A percentile compares a stretch with the other conserved stretches of the same genome.
Conservation (phyloP, 2,113 vertebrate genomes). For the Myodes glareolus region DNA sequence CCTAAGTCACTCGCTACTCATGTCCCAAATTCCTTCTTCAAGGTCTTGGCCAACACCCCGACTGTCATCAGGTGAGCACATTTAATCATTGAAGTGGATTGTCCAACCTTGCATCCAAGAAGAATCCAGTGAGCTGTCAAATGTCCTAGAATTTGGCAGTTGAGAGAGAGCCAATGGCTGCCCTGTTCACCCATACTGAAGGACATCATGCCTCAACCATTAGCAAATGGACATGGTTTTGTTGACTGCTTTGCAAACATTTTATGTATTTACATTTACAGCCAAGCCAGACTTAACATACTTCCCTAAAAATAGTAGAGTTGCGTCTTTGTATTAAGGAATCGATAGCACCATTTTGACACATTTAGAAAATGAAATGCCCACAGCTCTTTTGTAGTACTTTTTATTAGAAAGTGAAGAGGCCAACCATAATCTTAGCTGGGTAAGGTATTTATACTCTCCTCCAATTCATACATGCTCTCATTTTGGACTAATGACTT, state of each 20-base stretch:
- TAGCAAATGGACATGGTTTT: conserved; percentile 13
- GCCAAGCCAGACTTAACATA: conserved; percentile 37
- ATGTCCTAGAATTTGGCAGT: background rate
- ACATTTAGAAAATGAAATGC: conserved; percentile 64
- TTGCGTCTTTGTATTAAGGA: conserved; percentile 54
- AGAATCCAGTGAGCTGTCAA: background rate
- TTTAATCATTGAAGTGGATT: background rate
- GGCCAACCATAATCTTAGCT: background rate
- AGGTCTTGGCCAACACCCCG: background rate
- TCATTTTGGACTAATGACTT: conserved; percentile 6
- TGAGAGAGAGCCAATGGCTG: background rate
- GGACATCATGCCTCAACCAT: background rate
- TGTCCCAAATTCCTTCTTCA: background rate
- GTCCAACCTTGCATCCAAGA: background rate
- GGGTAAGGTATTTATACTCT: background rate
- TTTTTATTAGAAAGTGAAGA: conserved; percentile 49
- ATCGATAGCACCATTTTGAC: conserved; percentile 77
- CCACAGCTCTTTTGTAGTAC: conserved; percentile 34
- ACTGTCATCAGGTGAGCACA: background rate
- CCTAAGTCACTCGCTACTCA: background rate
- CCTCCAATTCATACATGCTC: background rate
- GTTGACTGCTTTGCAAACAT: conserved; percentile 58
- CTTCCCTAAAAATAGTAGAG: conserved; percentile 56
- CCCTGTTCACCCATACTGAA: background rate
- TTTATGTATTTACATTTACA: conserved; percentile 67